Evolutionary conservation across 2,113 vertebrate genomes (phyloP).

Genomic region (Clinocottus analis): DNA sequence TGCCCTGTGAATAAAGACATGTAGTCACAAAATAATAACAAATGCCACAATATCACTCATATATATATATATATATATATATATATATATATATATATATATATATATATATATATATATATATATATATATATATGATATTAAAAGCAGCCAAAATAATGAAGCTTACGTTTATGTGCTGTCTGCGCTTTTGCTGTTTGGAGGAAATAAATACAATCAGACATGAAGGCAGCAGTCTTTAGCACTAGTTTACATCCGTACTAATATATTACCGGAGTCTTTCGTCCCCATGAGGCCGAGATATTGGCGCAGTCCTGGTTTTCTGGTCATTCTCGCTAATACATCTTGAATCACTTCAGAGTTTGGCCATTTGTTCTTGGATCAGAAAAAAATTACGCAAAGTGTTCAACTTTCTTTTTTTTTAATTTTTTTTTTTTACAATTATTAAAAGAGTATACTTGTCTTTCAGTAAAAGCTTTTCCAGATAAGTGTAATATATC

Average conservation of each 20-base stretch:
- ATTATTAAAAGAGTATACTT: background rate
- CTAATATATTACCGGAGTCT: constrained; percentile 80
- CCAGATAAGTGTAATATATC: background rate
- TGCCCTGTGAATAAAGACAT: constrained; percentile 79
- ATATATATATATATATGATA: background rate
- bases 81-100: no score
- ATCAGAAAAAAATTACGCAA: background rate
- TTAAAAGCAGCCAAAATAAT: background rate
- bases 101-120: no score
- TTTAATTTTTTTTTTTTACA: background rate
- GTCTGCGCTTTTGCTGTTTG: constrained; percentile 83
- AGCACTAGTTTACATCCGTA: background rate
- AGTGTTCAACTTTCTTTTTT: no score
- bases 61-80: no score
- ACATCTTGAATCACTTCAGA: constrained; percentile 70
- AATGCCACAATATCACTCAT: background rate
- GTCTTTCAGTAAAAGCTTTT: background rate
- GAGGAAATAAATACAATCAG: constrained; percentile 13
- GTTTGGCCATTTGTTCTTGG: constrained; percentile 47
- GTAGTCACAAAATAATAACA: no score
- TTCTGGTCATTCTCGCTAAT: constrained; percentile 86
- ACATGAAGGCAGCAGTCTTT: background rate
- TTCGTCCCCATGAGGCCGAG: constrained; percentile 87
- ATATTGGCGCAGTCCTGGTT: constrained; percentile 83
- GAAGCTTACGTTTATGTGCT: constrained; percentile 87